Conservation (phyloP, 2,113 vertebrate genomes). For the Anarrhichthys ocellatus region DNA sequence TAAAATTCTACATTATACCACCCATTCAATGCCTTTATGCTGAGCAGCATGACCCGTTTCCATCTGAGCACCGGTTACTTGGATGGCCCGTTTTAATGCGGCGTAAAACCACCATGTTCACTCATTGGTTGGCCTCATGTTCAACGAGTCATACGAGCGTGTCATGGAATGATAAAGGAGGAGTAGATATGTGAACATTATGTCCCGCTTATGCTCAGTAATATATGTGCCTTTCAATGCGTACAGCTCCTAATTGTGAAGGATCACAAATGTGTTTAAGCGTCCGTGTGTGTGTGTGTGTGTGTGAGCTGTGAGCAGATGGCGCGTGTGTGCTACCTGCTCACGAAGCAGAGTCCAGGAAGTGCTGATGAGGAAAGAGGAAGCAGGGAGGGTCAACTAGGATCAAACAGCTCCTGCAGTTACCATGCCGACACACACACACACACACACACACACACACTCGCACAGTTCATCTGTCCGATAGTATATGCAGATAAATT, state of each 20-base stretch:
- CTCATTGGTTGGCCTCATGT: background rate
- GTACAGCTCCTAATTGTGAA: background rate
- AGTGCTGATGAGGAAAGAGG: conserved; percentile 31
- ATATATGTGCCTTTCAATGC: background rate
- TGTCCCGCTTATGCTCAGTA: background rate
- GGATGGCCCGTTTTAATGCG: conserved; percentile 17
- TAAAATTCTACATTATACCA: background rate
- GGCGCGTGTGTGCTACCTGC: conserved; percentile 53
- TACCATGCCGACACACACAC: conserved; percentile 26
- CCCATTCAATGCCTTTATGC: conserved; percentile 3
- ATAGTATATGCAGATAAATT: conserved; percentile 12
- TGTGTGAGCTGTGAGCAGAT: conserved; percentile 51
- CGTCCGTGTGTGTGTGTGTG: background rate
- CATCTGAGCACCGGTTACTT: conserved; percentile 6
- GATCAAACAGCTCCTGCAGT: conserved; percentile 65
- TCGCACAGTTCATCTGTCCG: background rate
- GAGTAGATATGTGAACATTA: background rate
- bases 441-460: conserved; percentile 25
- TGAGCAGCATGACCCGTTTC: conserved; percentile 38
- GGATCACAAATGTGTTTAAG: background rate
- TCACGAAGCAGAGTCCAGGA: conserved; percentile 42
- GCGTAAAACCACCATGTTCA: background rate
- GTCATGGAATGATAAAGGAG: background rate
- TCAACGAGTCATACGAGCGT: no score
- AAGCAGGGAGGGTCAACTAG: conserved; percentile 63